phyloP scores from a whole-genome alignment of 2,113 vertebrate species.

The Otolemur garnettii region DNA sequence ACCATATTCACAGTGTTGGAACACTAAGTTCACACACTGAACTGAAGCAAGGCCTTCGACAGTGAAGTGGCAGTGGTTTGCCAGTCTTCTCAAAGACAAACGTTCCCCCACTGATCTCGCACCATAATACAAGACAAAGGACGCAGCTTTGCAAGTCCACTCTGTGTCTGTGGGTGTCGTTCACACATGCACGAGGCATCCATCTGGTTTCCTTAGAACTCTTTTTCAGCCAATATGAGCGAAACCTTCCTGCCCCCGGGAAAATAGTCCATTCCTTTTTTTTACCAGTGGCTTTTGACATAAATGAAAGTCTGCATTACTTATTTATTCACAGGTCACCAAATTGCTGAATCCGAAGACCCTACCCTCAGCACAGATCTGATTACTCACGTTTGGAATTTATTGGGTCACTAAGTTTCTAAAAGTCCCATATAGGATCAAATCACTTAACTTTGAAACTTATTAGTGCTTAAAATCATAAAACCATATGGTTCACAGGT shows the following conservation, averaged over 20 bases:
- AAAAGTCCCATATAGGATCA: not conserved
- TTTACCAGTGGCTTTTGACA: not conserved
- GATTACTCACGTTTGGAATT: not conserved
- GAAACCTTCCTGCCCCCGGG: not conserved
- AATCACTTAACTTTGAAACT: conserved; percentile 9
- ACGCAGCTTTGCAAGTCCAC: not conserved
- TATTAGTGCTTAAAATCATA: conserved; percentile 25
- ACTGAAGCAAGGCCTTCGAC: not conserved
- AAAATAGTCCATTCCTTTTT: not conserved
- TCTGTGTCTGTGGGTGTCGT: not conserved
- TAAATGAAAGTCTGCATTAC: not conserved
- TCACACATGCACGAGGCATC: not conserved
- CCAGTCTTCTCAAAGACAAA: not conserved
- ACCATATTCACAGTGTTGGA: not conserved
- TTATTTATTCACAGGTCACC: not conserved
- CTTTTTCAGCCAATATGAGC: not conserved
- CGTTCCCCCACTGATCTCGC: not conserved
- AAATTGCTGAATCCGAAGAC: conserved; percentile 13
- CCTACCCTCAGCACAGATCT: not conserved
- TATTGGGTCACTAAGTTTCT: not conserved
- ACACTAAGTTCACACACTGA: not conserved
- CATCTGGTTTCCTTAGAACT: not conserved
- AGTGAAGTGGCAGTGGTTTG: not conserved
- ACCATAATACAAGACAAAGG: not conserved
- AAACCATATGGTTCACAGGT: not conserved